Conservation (phyloP, 2,113 vertebrate species). For the Vidua macroura region DNA sequence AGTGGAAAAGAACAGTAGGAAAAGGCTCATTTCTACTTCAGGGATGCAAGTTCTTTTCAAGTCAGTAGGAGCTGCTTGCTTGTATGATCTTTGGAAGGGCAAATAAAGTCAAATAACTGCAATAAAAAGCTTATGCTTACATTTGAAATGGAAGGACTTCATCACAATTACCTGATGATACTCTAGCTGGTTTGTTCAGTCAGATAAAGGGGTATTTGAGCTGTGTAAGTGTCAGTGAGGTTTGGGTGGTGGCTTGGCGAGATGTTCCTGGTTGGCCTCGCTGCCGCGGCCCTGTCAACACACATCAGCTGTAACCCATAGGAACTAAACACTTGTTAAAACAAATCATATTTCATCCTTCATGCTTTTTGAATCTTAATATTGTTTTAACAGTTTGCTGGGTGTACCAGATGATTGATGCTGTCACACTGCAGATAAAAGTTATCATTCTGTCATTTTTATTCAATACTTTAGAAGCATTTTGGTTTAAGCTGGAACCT, state of each 20-base stretch:
- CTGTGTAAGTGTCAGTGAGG: background rate
- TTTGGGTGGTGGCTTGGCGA: background rate
- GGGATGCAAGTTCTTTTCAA: background rate
- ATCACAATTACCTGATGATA: background rate
- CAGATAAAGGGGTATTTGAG: background rate
- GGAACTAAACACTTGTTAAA: slow-evolving; percentile 2
- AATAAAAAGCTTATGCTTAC: background rate
- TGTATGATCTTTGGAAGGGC: background rate
- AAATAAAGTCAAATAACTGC: background rate
- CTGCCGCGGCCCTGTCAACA: background rate
- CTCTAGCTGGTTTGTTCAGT: background rate
- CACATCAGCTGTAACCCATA: background rate
- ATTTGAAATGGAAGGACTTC: background rate
- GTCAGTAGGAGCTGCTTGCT: background rate
- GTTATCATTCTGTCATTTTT: slow-evolving; percentile 10
- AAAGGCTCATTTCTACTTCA: background rate
- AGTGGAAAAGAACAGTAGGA: background rate
- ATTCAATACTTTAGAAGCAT: background rate
- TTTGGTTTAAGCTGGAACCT: background rate
- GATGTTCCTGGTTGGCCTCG: background rate
- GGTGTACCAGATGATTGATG: slow-evolving; percentile 9
- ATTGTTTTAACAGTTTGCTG: background rate
- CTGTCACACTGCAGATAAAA: background rate
- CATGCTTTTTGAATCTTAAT: background rate
- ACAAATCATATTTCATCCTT: background rate